Percentiles rank a stretch among this genome's conserved stretches.
Conservation (phyloP, 2,888 invertebrate species). For the Malthinus flaveolus region DNA sequence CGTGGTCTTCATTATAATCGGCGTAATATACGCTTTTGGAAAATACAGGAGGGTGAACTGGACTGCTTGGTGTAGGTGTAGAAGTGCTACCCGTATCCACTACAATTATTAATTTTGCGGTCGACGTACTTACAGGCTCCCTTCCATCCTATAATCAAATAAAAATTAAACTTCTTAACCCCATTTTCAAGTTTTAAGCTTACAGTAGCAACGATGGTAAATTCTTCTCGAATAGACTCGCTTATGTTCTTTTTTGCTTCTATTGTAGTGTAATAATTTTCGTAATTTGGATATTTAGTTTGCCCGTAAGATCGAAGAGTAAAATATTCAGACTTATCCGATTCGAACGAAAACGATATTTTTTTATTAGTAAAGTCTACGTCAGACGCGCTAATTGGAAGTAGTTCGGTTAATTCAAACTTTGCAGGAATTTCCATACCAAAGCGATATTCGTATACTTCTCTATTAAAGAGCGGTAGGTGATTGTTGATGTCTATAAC, state of each 20-base stretch:
- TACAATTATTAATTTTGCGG: neutral
- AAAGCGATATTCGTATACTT: conserved; percentile 17
- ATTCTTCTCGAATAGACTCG: conserved; percentile 4
- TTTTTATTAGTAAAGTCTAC: conserved; percentile 10
- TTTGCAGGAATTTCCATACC: conserved; percentile 6
- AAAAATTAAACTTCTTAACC: neutral
- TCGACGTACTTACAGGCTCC: neutral
- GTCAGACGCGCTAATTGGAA: conserved; percentile 11
- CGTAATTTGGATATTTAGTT: too few relatives aligned
- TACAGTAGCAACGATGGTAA: conserved; percentile 13
- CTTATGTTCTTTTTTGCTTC: neutral
- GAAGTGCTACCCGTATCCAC: neutral
- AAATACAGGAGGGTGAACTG: conserved; percentile 7
- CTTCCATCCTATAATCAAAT: neutral
- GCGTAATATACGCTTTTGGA: conserved; percentile 7
- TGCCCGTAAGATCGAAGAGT: neutral
- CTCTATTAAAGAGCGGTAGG: conserved; percentile 10
- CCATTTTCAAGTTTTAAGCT: neutral
- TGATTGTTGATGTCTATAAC: conserved; percentile 18
- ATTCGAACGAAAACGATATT: conserved; percentile 7
- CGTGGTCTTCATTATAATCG: neutral
- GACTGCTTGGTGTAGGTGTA: neutral
- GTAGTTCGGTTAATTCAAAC: conserved; percentile 6
- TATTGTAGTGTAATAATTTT: neutral
- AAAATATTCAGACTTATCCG: conserved; percentile 7